Conservation (phyloP, 2,888 invertebrate species). For the Acholoe squamosa region DNA sequence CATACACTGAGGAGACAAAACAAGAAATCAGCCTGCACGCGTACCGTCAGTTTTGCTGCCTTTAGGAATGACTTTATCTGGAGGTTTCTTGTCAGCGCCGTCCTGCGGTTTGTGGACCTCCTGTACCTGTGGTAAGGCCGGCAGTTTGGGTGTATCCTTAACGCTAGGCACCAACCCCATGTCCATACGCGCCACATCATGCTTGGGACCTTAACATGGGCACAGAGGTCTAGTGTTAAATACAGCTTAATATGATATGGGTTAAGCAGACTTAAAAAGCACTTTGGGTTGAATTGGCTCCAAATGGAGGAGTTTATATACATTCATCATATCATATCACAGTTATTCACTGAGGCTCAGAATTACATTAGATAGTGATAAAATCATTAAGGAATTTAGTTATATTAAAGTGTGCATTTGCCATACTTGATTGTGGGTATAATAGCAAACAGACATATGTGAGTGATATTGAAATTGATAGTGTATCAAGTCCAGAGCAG, state of each 20-base stretch:
- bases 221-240: background rate
- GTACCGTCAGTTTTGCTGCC: too few relatives aligned
- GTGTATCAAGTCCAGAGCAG: too few relatives aligned
- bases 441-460: too few relatives aligned
- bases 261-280: too few relatives aligned
- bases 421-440: too few relatives aligned
- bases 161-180: background rate
- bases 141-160: background rate
- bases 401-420: background rate
- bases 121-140: background rate
- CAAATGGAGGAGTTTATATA: too few relatives aligned
- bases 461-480: too few relatives aligned
- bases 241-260: background rate
- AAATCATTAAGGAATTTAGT: background rate
- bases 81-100: constrained; percentile 49
- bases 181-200: constrained; percentile 1
- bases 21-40: too few relatives aligned
- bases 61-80: background rate
- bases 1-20: too few relatives aligned
- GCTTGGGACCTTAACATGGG: background rate
- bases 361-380: background rate
- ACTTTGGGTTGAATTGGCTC: too few relatives aligned
- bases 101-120: background rate
- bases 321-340: background rate
- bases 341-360: background rate